Evolutionary conservation across 2,113 vertebrate species (phyloP).

Genomic region (Takifugu flavidus): DNA sequence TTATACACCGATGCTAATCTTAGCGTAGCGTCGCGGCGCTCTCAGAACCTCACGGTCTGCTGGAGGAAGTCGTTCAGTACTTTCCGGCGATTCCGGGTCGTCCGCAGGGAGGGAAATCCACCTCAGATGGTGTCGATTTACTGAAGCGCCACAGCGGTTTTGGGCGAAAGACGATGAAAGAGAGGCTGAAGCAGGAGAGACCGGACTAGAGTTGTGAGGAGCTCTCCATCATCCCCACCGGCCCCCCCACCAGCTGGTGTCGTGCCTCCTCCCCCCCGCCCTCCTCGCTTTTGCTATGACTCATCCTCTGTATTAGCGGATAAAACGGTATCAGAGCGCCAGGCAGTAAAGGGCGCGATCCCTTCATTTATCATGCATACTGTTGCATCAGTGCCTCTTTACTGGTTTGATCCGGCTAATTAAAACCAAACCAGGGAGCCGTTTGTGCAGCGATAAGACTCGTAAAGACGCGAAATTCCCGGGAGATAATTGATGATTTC

Average conservation of each 20-base stretch:
- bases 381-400: conserved; percentile 43
- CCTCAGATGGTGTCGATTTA: no score
- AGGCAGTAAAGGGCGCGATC: conserved; percentile 57
- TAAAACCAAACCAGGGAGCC: conserved; percentile 53
- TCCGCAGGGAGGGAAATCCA: no score
- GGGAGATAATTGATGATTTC: conserved; percentile 45
- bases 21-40: conserved; percentile 9
- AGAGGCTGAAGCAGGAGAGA: no score
- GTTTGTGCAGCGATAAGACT: conserved; percentile 55
- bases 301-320: conserved; percentile 62
- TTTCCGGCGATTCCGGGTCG: no score
- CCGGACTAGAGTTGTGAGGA: conserved; percentile 6
- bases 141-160: no score
- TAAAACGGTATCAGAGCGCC: conserved; percentile 52
- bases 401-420: conserved; percentile 64
- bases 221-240: conserved; percentile 3
- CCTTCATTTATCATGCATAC: conserved; percentile 65
- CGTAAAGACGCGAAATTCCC: conserved; percentile 37
- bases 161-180: no score
- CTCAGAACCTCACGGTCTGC: neutral
- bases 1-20: conserved; percentile 29
- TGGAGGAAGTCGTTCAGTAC: no score
- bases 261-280: neutral
- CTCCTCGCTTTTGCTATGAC: conserved; percentile 47
- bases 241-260: neutral